Evolutionary conservation across 1,140 invertebrate species (phyloP).

Genomic region (Monomorium pharaonis): DNA sequence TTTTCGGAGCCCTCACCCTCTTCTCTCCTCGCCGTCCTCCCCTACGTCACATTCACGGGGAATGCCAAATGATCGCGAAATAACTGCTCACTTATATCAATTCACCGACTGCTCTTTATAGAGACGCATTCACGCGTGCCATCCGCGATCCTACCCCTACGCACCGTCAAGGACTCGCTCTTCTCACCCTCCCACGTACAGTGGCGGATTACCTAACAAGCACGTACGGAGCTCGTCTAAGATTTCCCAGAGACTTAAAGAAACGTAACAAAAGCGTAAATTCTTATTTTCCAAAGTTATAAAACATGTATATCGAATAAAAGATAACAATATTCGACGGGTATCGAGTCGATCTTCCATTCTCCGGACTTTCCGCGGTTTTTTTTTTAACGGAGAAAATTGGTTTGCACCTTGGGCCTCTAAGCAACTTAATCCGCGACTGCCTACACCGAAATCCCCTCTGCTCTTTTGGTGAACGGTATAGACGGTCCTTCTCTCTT

Average conservation of each 20-base stretch:
- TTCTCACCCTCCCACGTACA: neutral
- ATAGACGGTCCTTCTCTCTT: slow-evolving; percentile 41
- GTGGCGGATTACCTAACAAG: slow-evolving; percentile 34
- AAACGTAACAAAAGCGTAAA: neutral
- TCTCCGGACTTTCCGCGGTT: neutral
- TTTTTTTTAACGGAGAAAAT: neutral
- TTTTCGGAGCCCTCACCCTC: neutral
- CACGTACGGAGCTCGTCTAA: no score
- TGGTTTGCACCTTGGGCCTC: neutral
- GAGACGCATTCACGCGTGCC: slow-evolving; percentile 84
- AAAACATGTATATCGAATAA: neutral
- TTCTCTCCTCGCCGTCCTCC: neutral
- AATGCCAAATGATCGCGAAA: slow-evolving; percentile 85
- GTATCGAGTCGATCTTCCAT: neutral
- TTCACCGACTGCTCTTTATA: slow-evolving; percentile 83
- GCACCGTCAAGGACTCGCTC: slow-evolving; percentile 67
- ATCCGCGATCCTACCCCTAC: slow-evolving; percentile 71
- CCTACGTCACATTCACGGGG: slow-evolving; percentile 59
- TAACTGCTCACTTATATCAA: slow-evolving; percentile 86
- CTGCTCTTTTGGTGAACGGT: slow-evolving; percentile 33
- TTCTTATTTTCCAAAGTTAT: neutral
- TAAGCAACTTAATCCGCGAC: slow-evolving; percentile 25
- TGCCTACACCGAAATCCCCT: slow-evolving; percentile 17
- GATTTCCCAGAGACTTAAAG: neutral
- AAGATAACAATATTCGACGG: neutral